These are phyloP conservation scores for Cladopsammia gracilis DNA, from an alignment of 64 coral and sea anemone species.

Conservation along the genomic window DNA sequence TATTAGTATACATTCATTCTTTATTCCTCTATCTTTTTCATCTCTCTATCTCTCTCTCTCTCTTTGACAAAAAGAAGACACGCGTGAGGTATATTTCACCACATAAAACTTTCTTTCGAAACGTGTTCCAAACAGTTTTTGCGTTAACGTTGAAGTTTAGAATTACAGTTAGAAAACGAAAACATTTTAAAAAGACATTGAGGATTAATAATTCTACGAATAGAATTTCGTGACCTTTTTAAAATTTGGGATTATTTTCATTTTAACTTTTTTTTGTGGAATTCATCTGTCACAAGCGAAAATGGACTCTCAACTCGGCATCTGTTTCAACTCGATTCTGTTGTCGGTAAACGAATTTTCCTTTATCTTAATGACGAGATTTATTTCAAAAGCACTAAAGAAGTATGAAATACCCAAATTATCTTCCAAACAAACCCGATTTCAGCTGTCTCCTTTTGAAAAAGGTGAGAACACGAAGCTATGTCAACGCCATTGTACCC, in stretches of 20 bases:
- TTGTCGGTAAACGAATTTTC: constrained; percentile 1
- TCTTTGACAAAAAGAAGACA: no score
- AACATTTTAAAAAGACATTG: no score
- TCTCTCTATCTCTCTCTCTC: background rate
- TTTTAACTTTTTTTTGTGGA: background rate
- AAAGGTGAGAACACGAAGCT: background rate
- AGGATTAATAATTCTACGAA: no score
- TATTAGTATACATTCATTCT: background rate
- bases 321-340: background rate
- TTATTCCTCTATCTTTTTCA: background rate
- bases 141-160: no score
- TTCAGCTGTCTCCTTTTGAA: constrained; percentile 50
- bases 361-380: background rate
- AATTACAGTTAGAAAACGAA: no score
- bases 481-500: constrained; percentile 5
- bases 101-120: no score
- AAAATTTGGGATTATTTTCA: background rate
- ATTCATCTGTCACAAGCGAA: constrained; percentile 12
- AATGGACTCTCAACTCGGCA: background rate
- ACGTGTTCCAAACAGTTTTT: no score
- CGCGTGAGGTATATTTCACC: no score
- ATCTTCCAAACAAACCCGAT: constrained; percentile 14
- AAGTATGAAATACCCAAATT: constrained; percentile 15
- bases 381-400: constrained; percentile 48
- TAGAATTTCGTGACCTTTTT: background rate